Evolutionary conservation across 2,888 invertebrate species (phyloP).

Genomic region (Tachina grossa): DNA sequence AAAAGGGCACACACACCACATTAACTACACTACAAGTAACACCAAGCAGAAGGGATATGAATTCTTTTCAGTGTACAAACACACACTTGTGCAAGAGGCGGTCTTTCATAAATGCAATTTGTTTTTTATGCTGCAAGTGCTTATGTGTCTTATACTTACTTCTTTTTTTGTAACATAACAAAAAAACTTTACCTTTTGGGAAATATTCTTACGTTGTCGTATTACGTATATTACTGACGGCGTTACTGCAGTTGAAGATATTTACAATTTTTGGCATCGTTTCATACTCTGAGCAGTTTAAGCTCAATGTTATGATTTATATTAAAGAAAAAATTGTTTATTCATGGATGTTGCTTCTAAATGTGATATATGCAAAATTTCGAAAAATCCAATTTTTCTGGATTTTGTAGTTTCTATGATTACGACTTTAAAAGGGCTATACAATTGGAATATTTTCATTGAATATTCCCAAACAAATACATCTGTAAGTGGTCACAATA

Average conservation of each 20-base stretch:
- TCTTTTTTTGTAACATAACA: neutral
- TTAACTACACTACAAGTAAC: constrained; percentile 9
- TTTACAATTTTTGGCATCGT: neutral
- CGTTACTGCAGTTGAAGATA: constrained; percentile 29
- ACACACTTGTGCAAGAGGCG: neutral
- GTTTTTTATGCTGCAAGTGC: constrained; percentile 67
- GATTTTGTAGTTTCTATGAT: too few species aligned
- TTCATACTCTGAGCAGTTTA: neutral
- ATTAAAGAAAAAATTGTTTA: neutral
- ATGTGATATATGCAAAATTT: neutral
- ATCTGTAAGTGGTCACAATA: too few species aligned
- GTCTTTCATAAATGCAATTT: constrained; percentile 70
- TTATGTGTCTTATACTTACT: constrained; percentile 56
- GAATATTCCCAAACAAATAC: too few species aligned
- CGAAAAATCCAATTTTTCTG: too few species aligned
- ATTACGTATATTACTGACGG: constrained; percentile 37
- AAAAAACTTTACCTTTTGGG: constrained; percentile 59
- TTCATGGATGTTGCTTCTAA: neutral
- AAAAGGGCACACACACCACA: constrained; percentile 20
- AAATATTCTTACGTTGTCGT: constrained; percentile 12
- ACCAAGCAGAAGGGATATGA: constrained; percentile 40
- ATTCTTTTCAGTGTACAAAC: constrained; percentile 28
- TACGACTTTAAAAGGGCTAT: neutral
- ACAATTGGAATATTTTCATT: too few species aligned
- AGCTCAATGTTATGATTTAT: neutral